A percentile compares a stretch with the other conserved stretches of the same genome.
Conservation (phyloP, 2,888 invertebrate genomes). For the Clivina fossor region DNA sequence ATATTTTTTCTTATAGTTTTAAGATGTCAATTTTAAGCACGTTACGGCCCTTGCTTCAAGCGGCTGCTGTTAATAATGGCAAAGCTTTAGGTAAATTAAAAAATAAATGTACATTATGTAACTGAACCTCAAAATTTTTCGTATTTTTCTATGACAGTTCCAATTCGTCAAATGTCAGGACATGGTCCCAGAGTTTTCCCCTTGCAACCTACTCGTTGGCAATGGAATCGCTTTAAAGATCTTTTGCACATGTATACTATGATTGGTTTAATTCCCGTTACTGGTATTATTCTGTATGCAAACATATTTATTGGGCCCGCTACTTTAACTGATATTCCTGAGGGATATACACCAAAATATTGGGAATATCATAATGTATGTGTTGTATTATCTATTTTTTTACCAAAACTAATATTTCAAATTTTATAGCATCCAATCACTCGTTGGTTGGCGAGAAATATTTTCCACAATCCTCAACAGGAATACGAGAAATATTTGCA, state of each 20-base stretch:
- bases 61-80: constrained; percentile 43
- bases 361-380: constrained; percentile 84
- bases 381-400: constrained; percentile 25
- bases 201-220: constrained; percentile 69
- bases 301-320: constrained; percentile 88
- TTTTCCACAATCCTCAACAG: constrained; percentile 71
- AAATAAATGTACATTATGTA: constrained; percentile 25
- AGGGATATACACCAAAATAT: constrained; percentile 79
- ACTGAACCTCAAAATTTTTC: constrained; percentile 22
- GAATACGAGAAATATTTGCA: constrained; percentile 83
- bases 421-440: constrained; percentile 69
- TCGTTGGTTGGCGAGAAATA: constrained; percentile 66
- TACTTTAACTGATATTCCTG: constrained; percentile 76
- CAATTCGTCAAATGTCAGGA: constrained; percentile 59
- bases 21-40: constrained; percentile 73
- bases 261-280: constrained; percentile 74
- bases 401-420: constrained; percentile 18
- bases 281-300: constrained; percentile 60
- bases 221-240: constrained; percentile 87
- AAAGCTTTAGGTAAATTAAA: constrained; percentile 32
- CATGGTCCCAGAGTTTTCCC: constrained; percentile 64
- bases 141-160: constrained; percentile 44
- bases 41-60: constrained; percentile 52
- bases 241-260: constrained; percentile 74
- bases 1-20: too few species aligned